Evolutionary conservation across 2,797 vertebrate genomes (phyloP), one percentile per base, ranked within the genome.

Genomic region (Eurystomus glaucurus): DNA sequence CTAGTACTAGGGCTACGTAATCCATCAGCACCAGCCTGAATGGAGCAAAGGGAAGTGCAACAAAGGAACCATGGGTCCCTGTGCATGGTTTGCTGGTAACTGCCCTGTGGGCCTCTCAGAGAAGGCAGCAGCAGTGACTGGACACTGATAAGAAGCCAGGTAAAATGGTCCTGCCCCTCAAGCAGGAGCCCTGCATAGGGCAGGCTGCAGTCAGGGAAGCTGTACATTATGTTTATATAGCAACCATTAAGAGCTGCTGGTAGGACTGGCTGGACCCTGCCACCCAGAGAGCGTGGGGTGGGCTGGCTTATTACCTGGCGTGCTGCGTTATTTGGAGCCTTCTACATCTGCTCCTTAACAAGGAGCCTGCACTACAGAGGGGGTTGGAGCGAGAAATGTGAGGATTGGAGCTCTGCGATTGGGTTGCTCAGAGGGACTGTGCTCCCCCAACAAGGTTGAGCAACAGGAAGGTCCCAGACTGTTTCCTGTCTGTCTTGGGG

Each of bases 121-220:
- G 41, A 39, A 81, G 45, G 48, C 51, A 87, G 46, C n/a, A 20
- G 28, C 28, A 60, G 58, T 39, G 82, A 26, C 28, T 21, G 66
- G n/a, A 20, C 23, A 35, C 5, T 17, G 72, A 2, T 33, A n/a
- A 83, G 68, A 72, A 93, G 46, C 19, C 60, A 55, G 71, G 52
- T 55, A 39, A 43, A 86, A 29, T 13, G 22, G 39, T 68, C n/a
- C 66, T 81, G 51, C 11, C 26, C 29, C 41, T 71, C 31, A 14
- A 37, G 65, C 25, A 76, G 46, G 65, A 74, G 0, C 37, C 0
- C 0, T 46, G 58, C 26, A 4, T 0, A 1, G 51, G 11, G 13
- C 54, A 83, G 76, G 39, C 79, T 88, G 62, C 21, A 15, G 19
- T 39, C 57, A 69, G 50, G 41, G 17, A 50, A 43, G 33, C 9